Percentiles rank a stretch among this genome's conserved stretches.
Conservation (phyloP, 2,797 vertebrate genomes). For the Lagocephalus sceleratus region DNA sequence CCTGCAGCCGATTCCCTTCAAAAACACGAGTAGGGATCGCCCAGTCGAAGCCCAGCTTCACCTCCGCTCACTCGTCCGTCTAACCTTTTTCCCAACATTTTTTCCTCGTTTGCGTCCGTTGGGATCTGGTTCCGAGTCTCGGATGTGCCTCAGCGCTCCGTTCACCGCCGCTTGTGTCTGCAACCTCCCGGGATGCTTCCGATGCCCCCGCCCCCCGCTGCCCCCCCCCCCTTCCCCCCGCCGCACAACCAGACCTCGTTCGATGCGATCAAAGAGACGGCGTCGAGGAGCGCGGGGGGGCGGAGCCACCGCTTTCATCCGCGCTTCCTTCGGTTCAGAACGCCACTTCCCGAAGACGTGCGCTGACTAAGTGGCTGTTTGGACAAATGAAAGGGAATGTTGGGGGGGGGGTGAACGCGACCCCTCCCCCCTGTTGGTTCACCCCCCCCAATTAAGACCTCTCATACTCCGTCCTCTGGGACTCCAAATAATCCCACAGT, state of each 20-base stretch:
- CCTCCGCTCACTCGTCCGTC: too few relatives aligned
- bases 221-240: not conserved
- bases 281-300: slow-evolving; percentile 28
- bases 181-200: not conserved
- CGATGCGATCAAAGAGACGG: slow-evolving; percentile 58
- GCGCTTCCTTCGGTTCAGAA: slow-evolving; percentile 1
- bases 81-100: too few relatives aligned
- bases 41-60: too few relatives aligned
- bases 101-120: too few relatives aligned
- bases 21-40: slow-evolving; percentile 21
- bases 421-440: not conserved
- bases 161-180: too few relatives aligned
- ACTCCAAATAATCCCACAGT: slow-evolving; percentile 42
- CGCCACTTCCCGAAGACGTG: slow-evolving; percentile 21
- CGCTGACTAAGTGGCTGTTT: not conserved
- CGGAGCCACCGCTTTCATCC: slow-evolving; percentile 14
- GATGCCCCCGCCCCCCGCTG: not conserved
- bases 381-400: slow-evolving; percentile 12
- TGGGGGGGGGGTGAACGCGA: not conserved
- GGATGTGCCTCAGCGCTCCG: too few relatives aligned
- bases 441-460: too few relatives aligned
- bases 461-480: too few relatives aligned
- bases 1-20: slow-evolving; percentile 32
- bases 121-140: too few relatives aligned
- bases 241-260: not conserved